phyloP scores from a whole-genome alignment of 2,113 vertebrate species.

The Pelodiscus sinensis region DNA sequence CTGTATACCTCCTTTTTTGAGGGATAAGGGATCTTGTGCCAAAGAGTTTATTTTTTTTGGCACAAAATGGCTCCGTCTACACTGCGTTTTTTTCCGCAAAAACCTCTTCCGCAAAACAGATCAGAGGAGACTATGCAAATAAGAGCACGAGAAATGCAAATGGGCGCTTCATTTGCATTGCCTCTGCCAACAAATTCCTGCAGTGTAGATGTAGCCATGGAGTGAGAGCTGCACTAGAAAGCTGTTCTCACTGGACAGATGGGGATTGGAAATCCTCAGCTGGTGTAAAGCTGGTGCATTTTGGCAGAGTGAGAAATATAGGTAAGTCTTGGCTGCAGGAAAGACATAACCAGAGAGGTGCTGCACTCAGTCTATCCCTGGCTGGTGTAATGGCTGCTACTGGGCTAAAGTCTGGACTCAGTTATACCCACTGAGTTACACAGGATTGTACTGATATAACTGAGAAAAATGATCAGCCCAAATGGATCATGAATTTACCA shows the following conservation, averaged over 20 bases:
- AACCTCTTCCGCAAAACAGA: no score
- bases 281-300: background rate
- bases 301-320: background rate
- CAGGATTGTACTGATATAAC: rapidly evolving
- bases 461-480: background rate
- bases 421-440: background rate
- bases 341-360: background rate
- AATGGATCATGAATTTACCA: background rate
- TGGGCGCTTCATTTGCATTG: no score
- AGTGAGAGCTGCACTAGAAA: background rate
- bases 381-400: background rate
- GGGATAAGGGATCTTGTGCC: no score
- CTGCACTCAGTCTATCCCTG: background rate
- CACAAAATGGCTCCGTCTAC: no score
- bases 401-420: background rate
- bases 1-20: no score
- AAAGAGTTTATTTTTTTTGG: no score
- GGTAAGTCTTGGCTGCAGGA: rapidly evolving
- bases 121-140: no score
- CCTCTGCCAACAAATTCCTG: no score
- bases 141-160: no score
- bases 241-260: background rate
- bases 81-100: no score
- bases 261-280: background rate
- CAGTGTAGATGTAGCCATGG: no score